Percentiles rank a stretch among this genome's conserved stretches.
These are phyloP conservation scores for Hiodon alosoides DNA, from an alignment of 2,113 vertebrate genomes.

Conservation along the genomic window DNA sequence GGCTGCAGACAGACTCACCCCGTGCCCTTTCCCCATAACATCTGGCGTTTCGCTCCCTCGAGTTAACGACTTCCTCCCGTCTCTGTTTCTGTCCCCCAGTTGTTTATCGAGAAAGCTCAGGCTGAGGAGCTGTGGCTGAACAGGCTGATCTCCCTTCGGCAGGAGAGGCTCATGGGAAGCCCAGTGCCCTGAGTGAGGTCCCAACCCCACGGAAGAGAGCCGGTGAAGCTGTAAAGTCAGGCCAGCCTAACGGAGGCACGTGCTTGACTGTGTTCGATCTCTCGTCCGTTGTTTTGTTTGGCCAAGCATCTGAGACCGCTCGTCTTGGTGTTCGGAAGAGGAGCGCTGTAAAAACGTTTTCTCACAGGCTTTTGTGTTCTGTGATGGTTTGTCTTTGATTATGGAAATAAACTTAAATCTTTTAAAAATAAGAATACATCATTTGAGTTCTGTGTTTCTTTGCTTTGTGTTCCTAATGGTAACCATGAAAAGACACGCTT, in stretches of 20 bases:
- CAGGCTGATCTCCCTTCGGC: conserved; percentile 78
- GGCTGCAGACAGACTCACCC: too few species aligned
- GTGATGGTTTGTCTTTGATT: background rate
- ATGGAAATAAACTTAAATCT: background rate
- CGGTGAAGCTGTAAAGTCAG: background rate
- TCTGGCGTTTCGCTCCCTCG: background rate
- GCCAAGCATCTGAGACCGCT: background rate
- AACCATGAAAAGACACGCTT: too few species aligned
- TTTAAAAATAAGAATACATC: background rate
- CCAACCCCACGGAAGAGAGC: background rate
- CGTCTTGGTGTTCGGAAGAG: background rate
- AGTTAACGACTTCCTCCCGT: conserved; percentile 4
- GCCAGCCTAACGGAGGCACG: background rate
- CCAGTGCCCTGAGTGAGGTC: conserved; percentile 69
- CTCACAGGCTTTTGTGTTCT: background rate
- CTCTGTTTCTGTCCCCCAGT: conserved; percentile 54
- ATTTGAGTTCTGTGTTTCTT: conserved; percentile 31
- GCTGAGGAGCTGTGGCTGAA: conserved; percentile 88
- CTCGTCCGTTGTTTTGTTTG: too few species aligned
- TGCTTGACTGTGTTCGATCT: background rate
- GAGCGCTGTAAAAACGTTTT: background rate
- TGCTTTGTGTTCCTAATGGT: background rate
- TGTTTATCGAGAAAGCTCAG: conserved; percentile 85
- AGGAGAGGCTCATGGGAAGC: conserved; percentile 91
- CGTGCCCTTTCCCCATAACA: too few species aligned